phyloP scores from a whole-genome alignment of 37 sponge, comb jelly and placozoan genomes.

The Spongilla lacustris region DNA sequence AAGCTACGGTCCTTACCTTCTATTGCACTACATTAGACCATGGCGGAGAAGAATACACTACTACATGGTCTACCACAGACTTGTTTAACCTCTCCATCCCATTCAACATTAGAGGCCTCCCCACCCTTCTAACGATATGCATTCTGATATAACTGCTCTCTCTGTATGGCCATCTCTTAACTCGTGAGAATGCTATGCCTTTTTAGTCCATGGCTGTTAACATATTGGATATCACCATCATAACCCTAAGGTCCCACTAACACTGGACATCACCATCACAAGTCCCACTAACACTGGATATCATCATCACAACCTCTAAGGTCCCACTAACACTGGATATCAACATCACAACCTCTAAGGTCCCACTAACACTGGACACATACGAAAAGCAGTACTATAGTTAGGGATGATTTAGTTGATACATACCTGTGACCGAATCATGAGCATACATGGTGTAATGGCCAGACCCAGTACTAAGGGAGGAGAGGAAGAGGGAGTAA shows the following conservation, averaged over 20 bases:
- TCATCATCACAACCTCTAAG: conserved; percentile 4
- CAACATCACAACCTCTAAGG: not conserved
- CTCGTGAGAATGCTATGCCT: not conserved
- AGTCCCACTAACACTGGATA: not conserved
- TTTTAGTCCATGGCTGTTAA: not conserved
- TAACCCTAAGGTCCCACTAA: too few relatives aligned
- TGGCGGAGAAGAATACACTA: too few relatives aligned
- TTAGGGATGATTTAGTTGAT: not conserved
- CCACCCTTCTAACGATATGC: not conserved
- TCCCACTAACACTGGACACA: not conserved
- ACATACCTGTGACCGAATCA: conserved; percentile 70
- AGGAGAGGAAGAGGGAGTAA: not conserved
- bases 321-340: not conserved
- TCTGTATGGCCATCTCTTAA: not conserved
- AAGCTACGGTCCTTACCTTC: not conserved
- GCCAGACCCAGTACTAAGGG: conserved; percentile 64
- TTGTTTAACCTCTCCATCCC: too few relatives aligned
- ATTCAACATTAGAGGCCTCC: not conserved
- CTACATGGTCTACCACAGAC: too few relatives aligned
- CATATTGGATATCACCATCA: not conserved
- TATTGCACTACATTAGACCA: too few relatives aligned
- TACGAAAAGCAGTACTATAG: too few relatives aligned
- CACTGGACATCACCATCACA: too few relatives aligned
- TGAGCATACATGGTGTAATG: conserved; percentile 81
- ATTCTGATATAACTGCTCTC: not conserved